Evolutionary conservation across 2,797 vertebrate species (phyloP).

Genomic region (Anabas testudineus): DNA sequence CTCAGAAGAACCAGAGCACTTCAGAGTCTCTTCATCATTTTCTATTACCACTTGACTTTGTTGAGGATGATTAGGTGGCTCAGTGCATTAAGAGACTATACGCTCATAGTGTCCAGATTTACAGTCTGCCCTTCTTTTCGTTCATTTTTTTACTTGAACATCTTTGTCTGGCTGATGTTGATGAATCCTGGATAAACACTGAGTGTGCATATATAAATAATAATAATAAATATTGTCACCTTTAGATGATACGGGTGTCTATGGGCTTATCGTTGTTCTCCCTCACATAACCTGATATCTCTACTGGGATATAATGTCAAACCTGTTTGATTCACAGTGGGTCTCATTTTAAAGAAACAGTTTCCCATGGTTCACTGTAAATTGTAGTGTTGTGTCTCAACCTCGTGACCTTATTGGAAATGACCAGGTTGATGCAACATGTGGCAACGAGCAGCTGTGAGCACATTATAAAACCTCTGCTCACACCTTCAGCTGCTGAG

Average conservation of each 20-base stretch:
- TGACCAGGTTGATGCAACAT: conserved; percentile 28
- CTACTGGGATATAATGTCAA: no score
- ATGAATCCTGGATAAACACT: no score
- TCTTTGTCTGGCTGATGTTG: no score
- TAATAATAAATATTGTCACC: no score
- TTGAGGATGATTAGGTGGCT: neutral
- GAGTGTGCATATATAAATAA: no score
- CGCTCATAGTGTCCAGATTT: neutral
- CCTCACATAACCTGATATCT: no score
- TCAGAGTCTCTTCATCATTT: neutral
- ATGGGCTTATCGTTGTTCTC: no score
- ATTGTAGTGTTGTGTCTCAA: neutral
- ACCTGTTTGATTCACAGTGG: no score
- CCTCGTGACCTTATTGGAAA: neutral
- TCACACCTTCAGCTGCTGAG: neutral
- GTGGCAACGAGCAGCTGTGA: neutral
- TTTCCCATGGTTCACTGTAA: no score
- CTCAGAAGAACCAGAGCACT: conserved; percentile 1
- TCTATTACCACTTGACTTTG: neutral
- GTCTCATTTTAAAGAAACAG: no score
- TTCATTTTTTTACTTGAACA: no score
- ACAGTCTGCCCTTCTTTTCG: neutral
- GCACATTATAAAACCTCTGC: neutral
- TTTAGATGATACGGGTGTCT: no score
- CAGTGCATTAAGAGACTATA: neutral